Evolutionary conservation across 2,113 vertebrate genomes (phyloP).

Genomic region (Anthoscopus minutus): DNA sequence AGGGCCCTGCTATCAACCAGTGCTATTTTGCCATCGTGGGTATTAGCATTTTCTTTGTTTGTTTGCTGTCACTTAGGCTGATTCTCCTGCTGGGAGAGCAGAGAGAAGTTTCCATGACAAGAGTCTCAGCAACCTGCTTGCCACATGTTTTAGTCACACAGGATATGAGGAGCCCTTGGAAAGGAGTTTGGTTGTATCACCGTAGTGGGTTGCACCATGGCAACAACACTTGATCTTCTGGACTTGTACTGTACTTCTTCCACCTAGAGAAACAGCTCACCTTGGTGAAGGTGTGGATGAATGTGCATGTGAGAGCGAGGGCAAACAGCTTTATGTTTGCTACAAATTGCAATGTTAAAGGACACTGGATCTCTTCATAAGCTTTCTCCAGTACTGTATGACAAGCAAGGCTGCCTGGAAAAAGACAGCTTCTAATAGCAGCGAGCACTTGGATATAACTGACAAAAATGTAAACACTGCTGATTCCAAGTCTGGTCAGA

Average conservation of each 20-base stretch:
- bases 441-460: not conserved
- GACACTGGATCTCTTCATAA: not conserved
- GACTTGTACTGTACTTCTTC: not conserved
- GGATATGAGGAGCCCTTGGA: not conserved
- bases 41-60: not conserved
- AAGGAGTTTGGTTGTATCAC: not conserved
- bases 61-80: not conserved
- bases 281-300: not conserved
- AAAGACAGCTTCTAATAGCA: not conserved
- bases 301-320: fast-evolving
- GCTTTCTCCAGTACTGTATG: not conserved
- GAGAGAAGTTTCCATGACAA: not conserved
- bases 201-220: not conserved
- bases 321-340: not conserved
- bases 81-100: not conserved
- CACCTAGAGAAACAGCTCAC: not conserved
- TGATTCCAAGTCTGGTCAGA: not conserved
- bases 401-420: not conserved
- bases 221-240: not conserved
- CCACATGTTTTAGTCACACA: not conserved
- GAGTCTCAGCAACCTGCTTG: not conserved
- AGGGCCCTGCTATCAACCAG: not conserved
- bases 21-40: not conserved
- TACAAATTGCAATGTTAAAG: not conserved
- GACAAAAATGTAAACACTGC: not conserved